Evolutionary conservation across 2,888 invertebrate species (phyloP), one percentile per base, ranked within the genome.

Genomic region (Hyposoter didymator): DNA sequence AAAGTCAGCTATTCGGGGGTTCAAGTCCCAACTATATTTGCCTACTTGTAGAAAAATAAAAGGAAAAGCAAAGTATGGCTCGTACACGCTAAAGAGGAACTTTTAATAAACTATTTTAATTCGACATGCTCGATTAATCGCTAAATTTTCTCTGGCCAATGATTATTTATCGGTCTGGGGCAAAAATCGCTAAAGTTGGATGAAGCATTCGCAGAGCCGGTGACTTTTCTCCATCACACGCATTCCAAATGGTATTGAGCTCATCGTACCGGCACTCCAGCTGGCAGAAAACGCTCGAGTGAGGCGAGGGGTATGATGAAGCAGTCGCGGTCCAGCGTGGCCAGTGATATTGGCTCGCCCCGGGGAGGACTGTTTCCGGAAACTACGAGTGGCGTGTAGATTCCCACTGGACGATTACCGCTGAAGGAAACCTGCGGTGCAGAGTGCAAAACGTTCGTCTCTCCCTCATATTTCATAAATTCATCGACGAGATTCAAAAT

Each of bases 281-380:
- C 98, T 87, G 98, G 98, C 91, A 98, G 95, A 94, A 98, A 98
- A 90, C 98, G 95, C 93, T 97, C 97, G 90, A 98, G 95, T 93
- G 97, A 97, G 90, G 98, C 97, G 73, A 98, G 97, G 8, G 98
- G 98, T 94, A 98, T 98, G 93, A 98, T 98, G 94, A 98, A 98
- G 94, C 98, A 98, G 95, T 98, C 98, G 91, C 97, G 96, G 94
- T 98, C 97, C 91, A 98, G 95, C 72, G 97, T 97, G 72, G 97
- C 96, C 90, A 98, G 95, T 5, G 97, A 97, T 85, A 97, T 96
- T 59, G 97, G 97, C 92, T 97, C 97, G 72, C 96, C 95, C 70
- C 94, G 94, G 88, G 94, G 93, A 64, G 95, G 94, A 85, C 94
- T 93, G 84, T 94, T 93, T 81, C 91, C 92, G 79, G 93, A 91